phyloP scores from a whole-genome alignment of 2,797 vertebrate genomes.

The Myotis findleyi region DNA sequence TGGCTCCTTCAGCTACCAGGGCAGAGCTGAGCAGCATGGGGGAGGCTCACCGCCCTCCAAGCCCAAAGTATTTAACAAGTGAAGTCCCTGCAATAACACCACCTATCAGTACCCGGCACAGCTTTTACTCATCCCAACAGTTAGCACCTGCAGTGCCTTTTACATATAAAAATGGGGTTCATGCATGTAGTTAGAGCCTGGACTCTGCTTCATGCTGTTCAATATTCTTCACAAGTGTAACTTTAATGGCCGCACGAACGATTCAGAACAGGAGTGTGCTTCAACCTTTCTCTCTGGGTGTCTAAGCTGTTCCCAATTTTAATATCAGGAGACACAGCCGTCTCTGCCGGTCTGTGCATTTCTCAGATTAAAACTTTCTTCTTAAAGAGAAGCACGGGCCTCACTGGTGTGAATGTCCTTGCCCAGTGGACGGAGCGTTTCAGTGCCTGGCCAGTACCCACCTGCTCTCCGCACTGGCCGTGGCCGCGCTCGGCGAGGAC shows the following conservation, averaged over 20 bases:
- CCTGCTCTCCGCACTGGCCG: conserved; percentile 95
- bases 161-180: no score
- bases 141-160: no score
- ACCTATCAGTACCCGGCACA: no score
- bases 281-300: background rate
- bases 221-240: background rate
- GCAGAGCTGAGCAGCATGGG: no score
- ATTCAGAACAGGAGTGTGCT: background rate
- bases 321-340: background rate
- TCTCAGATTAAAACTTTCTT: background rate
- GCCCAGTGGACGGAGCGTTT: no score
- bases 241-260: background rate
- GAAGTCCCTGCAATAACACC: no score
- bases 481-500: conserved; percentile 92
- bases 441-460: conserved; percentile 84
- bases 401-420: no score
- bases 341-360: background rate
- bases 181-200: no score
- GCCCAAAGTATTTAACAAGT: no score
- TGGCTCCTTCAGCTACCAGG: no score
- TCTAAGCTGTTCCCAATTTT: background rate
- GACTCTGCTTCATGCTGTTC: background rate
- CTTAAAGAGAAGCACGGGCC: background rate
- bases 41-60: no score
- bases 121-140: no score